Evolutionary conservation across 2,888 invertebrate genomes (phyloP), one percentile per base, ranked within the genome.

Genomic region (Leptopilina syphax): DNA sequence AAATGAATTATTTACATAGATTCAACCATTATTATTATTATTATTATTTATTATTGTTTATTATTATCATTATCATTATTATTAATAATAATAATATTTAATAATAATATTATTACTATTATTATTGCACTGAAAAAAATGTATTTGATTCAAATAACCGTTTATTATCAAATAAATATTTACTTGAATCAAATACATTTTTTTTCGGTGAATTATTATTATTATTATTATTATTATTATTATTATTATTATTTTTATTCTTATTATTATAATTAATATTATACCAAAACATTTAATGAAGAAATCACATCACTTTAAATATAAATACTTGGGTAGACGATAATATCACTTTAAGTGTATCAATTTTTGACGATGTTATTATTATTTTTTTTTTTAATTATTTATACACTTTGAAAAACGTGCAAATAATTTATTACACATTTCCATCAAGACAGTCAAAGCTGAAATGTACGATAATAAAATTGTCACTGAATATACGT

Each of bases 1-100:
- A 82, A 82, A 65, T 44, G 34, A 50, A n/a, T 34, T 47, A 68
- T 68, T 68, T 41, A n/a, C n/a, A 68, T 47, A 47, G 47, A 34
- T 47, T n/a, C 9, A 68, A 68, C 44, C 44, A 50, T 68, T 47
- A 68, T 50, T 50, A 50, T 50, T 50, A 76, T 76, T 24, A 57
- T 50, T 34, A 12, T 24, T 41, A 57, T 50, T 50, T 10, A 57
- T 50, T 50, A 50, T 50, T 50, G 10, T 50, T 50, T 50, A 47
- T 50, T 50, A 50, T 50, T 50, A 50, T 50, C 34, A 34, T 34
- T 34, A 34, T 34, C 3, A 34, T 34, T 34, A 34, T 2, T 34
- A 34, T 2, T 34, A 34, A 34, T 34, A 34, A 3, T 34, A 34
- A 34, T 4, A 34, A 34, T 34, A 34, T 34, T 4, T 34, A 34